Percentiles rank a stretch among this genome's conserved stretches.
Evolutionary conservation across 2,113 vertebrate genomes (phyloP).

Genomic region (Phasianus colchicus): DNA sequence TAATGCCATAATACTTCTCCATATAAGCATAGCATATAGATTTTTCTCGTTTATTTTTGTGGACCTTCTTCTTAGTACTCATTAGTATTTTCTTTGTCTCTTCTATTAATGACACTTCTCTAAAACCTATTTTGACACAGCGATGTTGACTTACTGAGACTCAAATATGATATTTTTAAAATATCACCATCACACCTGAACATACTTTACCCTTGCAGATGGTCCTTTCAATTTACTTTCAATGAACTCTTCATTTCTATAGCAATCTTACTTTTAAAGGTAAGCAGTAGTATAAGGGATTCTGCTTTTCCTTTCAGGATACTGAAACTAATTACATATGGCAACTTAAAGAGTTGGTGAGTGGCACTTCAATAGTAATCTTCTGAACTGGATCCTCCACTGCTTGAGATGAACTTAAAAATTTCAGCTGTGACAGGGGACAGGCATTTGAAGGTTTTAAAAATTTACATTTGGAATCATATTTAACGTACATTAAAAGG

Average conservation of each 20-base stretch:
- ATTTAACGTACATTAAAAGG: background rate
- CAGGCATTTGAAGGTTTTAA: background rate
- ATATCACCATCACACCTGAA: background rate
- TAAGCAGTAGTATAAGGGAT: background rate
- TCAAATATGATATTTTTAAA: slow-evolving; percentile 2
- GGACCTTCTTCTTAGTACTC: background rate
- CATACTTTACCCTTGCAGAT: background rate
- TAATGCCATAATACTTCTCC: background rate
- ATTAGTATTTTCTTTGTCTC: background rate
- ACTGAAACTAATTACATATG: slow-evolving; percentile 21
- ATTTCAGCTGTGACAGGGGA: background rate
- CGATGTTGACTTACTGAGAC: background rate
- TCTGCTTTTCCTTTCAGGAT: slow-evolving; percentile 7
- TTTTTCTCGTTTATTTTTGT: background rate
- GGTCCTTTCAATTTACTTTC: background rate
- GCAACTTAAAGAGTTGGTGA: background rate
- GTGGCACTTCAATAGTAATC: background rate
- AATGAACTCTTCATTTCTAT: background rate
- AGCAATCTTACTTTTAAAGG: background rate
- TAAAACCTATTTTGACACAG: background rate
- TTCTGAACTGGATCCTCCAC: background rate
- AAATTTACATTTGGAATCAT: background rate
- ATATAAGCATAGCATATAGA: background rate
- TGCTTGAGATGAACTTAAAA: background rate
- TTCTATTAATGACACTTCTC: background rate